Base-by-base conservation (phyloP, 2,797 vertebrate species). In the Lacerta viridis region DNA sequence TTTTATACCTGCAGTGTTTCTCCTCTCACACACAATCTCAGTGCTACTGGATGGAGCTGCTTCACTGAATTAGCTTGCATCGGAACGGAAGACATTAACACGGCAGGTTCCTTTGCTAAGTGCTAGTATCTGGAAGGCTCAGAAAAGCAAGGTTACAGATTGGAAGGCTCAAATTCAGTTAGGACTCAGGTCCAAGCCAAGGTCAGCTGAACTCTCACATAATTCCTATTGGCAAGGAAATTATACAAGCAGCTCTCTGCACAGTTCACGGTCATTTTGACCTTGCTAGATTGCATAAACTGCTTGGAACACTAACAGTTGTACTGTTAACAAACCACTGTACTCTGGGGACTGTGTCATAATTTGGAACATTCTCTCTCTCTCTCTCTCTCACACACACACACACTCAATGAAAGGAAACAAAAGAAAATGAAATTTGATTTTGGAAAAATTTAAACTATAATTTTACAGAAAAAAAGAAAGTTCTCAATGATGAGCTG, bases 381-480 rank as follows among this genome's bases (percentile, higher is more conserved):
- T 8, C 43, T 43, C 43, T 8, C 43, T 43, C 43, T 8, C 43
- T 43, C 50, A 55, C 50, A 50, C 50, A 50, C 50, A 50, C 50
- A 50, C 11, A 11, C 46, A 50, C 46, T 11, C 1, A 50, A 50
- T 50, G 50, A 55, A 50, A 50, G 11, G 10, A 87, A 83, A 75
- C 88, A 66, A 41, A 90, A 90, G 68, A 85, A 82, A 7, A 83
- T 46, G 75, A n/a, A 90, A n/a, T 33, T 50, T 83, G 83, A 88
- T 84, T 5, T 5, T 13, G 68, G 20, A 72, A 59, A 64, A n/a
- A 23, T 46, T 11, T 72, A 59, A 64, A 17, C 18, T n/a, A 55
- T 55, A 55, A 55, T 55, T 55, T 55, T 55, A 50, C 50, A 50
- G 50, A 50, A 50, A 50, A 50, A 50, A 50, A 50, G 46, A 50